Evolutionary conservation across 1,140 invertebrate species (phyloP), one percentile per base, ranked within the genome.

Genomic region (Helicoverpa armigera): DNA sequence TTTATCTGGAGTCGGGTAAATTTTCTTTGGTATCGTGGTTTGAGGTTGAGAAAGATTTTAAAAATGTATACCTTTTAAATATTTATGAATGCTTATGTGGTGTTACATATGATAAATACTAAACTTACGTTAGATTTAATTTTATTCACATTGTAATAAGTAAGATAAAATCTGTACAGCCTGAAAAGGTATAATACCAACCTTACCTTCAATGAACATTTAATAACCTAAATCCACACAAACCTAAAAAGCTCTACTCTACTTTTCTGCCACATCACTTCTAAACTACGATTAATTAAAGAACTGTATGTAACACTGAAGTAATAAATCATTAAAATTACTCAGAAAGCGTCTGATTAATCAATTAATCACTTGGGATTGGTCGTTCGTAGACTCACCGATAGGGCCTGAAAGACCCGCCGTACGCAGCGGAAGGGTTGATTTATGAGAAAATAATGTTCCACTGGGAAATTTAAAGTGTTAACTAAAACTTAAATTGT

Each of bases 401-500:
- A 91, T 92, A 89, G 89, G 90, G 88, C 84, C 83, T 83, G 69
- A 79, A 76, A 54, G 75, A 76, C 75, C 65, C 84, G 81, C 84
- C 83, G 85, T 84, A 86, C 90, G 87, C 84, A 82, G 86, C 89
- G 84, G 80, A 91, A 92, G 88, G 89, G 89, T 91, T 94, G 91
- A 94, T 93, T 94, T 92, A 94, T 94, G 87, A 75, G 87, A 88
- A 93, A 91, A 93, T 93, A 91, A 92, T 92, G 89, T 85, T 91
- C 89, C 83, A 85, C 82, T 80, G 86, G 89, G 88, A 90, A 91
- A 91, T 90, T 86, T 88, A 83, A 83, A 86, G 84, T 86, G 84
- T 88, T 88, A 85, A 84, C 78, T 83, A 76, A 80, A 86, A 82
- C 79, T 84, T 83, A 23, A 83, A 80, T 76, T 79, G 81, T 61